Percentiles rank a stretch among this genome's conserved stretches.
phyloP scores from a whole-genome alignment of 2,888 invertebrate species.

The Phyllotreta striolata region DNA sequence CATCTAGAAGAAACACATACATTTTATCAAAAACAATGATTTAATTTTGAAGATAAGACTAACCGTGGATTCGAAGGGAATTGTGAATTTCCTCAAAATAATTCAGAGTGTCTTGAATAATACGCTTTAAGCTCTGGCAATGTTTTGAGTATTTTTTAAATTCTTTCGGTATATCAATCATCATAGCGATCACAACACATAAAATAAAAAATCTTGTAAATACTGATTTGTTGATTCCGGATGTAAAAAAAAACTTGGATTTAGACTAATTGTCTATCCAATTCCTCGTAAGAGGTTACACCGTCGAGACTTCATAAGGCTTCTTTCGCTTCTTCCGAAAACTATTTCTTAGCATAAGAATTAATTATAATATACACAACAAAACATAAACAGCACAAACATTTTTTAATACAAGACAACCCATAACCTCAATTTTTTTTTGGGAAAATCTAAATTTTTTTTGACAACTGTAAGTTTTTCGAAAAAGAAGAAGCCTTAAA shows the following conservation, averaged over 20 bases:
- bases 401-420: too few relatives aligned
- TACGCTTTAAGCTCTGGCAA: slow-evolving; percentile 56
- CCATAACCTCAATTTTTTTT: too few relatives aligned
- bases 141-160: slow-evolving; percentile 57
- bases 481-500: too few relatives aligned
- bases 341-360: slow-evolving; percentile 11
- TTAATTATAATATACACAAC: too few relatives aligned
- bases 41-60: slow-evolving; percentile 38
- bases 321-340: slow-evolving; percentile 14
- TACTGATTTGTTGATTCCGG: slow-evolving; percentile 22
- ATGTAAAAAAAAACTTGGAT: slow-evolving; percentile 6
- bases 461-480: too few relatives aligned
- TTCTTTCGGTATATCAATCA: slow-evolving; percentile 54
- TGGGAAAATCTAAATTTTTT: too few relatives aligned
- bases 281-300: slow-evolving; percentile 26
- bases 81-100: slow-evolving; percentile 58
- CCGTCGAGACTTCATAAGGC: slow-evolving; percentile 28
- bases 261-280: slow-evolving; percentile 16
- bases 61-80: slow-evolving; percentile 55
- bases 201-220: slow-evolving; percentile 5
- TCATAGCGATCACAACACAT: slow-evolving; percentile 43
- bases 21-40: slow-evolving; percentile 18
- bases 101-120: slow-evolving; percentile 56
- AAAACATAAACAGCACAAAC: too few relatives aligned
- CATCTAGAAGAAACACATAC: slow-evolving; percentile 47